These are phyloP conservation scores for Margaritifera margaritifera DNA, from an alignment of 2,888 invertebrate species.

Conservation along the genomic window DNA sequence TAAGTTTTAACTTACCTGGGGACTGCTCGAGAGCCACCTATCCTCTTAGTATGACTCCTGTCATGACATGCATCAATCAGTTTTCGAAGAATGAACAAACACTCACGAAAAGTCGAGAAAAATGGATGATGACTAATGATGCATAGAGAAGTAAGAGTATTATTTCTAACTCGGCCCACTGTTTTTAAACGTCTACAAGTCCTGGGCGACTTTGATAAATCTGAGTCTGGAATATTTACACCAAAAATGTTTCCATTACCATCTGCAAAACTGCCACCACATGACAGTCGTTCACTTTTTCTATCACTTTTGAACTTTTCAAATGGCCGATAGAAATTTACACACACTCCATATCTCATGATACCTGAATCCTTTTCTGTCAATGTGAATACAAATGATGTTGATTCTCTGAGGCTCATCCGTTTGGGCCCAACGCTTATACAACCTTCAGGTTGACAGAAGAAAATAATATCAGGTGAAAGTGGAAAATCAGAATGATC, in stretches of 20 bases:
- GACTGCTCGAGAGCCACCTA: slow-evolving; percentile 88
- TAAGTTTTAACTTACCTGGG: slow-evolving; percentile 79
- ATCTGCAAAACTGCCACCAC: slow-evolving; percentile 31
- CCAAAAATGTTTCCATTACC: slow-evolving; percentile 38
- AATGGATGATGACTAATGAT: slow-evolving; percentile 99
- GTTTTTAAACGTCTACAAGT: slow-evolving; percentile 62
- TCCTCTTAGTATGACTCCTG: slow-evolving; percentile 82
- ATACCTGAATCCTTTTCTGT: slow-evolving; percentile 98
- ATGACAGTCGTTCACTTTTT: slow-evolving; percentile 36
- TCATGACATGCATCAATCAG: slow-evolving; percentile 98
- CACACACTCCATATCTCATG: slow-evolving; percentile 90
- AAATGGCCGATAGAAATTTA: slow-evolving; percentile 97
- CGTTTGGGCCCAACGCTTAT: slow-evolving; percentile 86
- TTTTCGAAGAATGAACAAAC: slow-evolving; percentile 94
- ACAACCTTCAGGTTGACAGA: slow-evolving; percentile 99
- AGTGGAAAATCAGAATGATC: slow-evolving; percentile 98
- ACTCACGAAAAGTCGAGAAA: slow-evolving; percentile 98
- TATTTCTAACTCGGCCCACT: slow-evolving; percentile 78
- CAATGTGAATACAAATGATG: slow-evolving; percentile 97
- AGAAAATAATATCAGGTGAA: slow-evolving; percentile 98
- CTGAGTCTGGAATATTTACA: slow-evolving; percentile 46
- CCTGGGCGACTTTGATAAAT: slow-evolving; percentile 62
- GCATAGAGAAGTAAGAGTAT: slow-evolving; percentile 96
- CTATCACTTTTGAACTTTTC: slow-evolving; percentile 63
- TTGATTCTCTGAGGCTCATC: slow-evolving; percentile 83